Base-by-base conservation (phyloP, 2,888 invertebrate genomes). In the Sepioteuthis lessoniana region DNA sequence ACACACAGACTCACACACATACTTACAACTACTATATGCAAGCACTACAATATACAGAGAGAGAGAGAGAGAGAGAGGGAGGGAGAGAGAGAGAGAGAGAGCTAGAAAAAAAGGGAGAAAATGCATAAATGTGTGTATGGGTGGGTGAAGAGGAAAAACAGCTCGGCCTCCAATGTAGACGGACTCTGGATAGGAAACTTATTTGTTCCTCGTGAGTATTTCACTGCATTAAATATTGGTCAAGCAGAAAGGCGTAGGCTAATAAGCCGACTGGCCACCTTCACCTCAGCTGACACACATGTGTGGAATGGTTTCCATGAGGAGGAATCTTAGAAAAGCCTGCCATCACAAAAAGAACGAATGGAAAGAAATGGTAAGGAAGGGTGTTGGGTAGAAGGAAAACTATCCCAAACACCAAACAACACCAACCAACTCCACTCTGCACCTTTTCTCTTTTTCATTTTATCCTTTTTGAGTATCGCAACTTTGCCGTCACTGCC, bases 171-270 rank as follows among this genome's bases (percentile, higher is more conserved):
- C 76, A 76, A 76, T 35, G 76, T 76, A 76, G 76, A 76, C n/a
- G n/a, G 76, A 76, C n/a, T 76, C 35, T n/a, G 76, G 76, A 76
- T 76, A 76, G 76, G 76, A 76, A 76, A 76, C 76, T 76, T 76
- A 76, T 76, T 76, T 3, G 76, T 35, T n/a, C n/a, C n/a, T 16
- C n/a, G 35, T 76, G 76, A 76, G n/a, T 76, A 76, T 76, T 76
- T 76, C n/a, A 76, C 76, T 76, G 76, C 76, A 76, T 76, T 76
- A 76, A 76, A 76, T 76, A 76, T 76, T 76, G 76, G 76, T 76
- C 76, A 76, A 76, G 76, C 76, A 76, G 76, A 76, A 76, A 76
- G 76, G 76, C 76, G 76, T 76, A 76, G 76, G 76, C 76, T 76
- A 76, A 76, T 76, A 76, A 76, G 76, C 76, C n/a, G 76, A 76